Evolutionary conservation across 2,113 vertebrate genomes (phyloP).

Genomic region (Alligator sinensis): DNA sequence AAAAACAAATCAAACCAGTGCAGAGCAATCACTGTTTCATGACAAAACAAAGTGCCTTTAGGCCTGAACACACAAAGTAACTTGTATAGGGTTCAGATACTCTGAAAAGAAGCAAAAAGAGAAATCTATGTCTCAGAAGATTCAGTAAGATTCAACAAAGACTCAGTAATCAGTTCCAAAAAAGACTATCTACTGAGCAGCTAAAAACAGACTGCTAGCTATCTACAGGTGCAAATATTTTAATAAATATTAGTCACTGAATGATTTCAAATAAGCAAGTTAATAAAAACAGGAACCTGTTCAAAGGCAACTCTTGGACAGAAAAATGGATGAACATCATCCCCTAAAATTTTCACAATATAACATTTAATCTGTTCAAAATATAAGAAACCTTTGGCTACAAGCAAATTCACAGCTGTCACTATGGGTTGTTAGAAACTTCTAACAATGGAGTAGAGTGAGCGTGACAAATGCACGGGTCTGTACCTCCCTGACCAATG

Average conservation of each 20-base stretch:
- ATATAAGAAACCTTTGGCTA: not conserved
- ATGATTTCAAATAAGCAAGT: not conserved
- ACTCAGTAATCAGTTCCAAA: accelerated
- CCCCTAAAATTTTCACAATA: accelerated
- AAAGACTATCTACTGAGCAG: not conserved
- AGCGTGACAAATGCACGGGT: not conserved
- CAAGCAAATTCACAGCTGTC: not conserved
- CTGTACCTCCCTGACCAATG: no score
- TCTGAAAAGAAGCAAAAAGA: not conserved
- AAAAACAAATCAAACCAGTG: not conserved
- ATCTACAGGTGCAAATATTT: accelerated
- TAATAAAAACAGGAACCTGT: not conserved
- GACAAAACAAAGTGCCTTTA: not conserved
- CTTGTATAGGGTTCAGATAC: not conserved
- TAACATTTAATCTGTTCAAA: not conserved
- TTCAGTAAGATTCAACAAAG: not conserved
- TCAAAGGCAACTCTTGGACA: constrained; percentile 21
- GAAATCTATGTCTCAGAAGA: not conserved
- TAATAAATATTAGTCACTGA: not conserved
- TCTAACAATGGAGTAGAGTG: no score
- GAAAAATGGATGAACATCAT: not conserved
- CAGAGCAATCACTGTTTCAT: not conserved
- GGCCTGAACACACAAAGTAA: not conserved
- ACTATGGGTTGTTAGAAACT: no score
- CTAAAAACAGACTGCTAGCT: not conserved